Conservation (phyloP, 2,888 invertebrate species). For the Cosmia pyralina region DNA sequence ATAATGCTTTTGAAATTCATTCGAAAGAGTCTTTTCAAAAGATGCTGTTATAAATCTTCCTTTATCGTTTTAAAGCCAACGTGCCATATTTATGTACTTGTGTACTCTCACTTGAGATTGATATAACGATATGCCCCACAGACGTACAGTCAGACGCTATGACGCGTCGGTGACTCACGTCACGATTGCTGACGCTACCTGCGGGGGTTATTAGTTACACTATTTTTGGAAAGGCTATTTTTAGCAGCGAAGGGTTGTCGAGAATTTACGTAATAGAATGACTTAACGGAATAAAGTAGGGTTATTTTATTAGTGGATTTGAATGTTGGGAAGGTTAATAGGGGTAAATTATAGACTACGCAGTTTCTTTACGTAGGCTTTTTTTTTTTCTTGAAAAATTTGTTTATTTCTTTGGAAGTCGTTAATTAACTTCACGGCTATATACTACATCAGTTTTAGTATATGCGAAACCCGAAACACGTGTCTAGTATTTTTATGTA, state of each 20-base stretch:
- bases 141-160: conserved; percentile 30
- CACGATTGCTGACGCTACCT: conserved; percentile 39
- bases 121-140: conserved; percentile 6
- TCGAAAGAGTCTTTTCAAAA: not conserved
- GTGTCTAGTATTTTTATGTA: no score
- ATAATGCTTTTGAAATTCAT: not conserved
- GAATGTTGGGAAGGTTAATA: conserved; percentile 33
- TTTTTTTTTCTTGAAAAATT: not conserved
- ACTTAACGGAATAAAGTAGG: conserved; percentile 27
- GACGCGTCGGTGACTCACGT: conserved; percentile 42
- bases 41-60: not conserved
- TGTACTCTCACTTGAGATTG: conserved; percentile 13
- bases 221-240: conserved; percentile 54
- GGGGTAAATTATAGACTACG: conserved; percentile 8
- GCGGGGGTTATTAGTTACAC: conserved; percentile 22
- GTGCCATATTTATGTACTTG: conserved; percentile 3
- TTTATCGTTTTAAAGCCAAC: not conserved
- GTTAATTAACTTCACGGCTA: not conserved
- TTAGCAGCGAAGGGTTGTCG: conserved; percentile 43
- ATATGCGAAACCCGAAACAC: no score
- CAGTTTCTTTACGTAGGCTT: not conserved
- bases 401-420: not conserved
- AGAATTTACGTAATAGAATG: conserved; percentile 52
- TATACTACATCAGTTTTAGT: no score
- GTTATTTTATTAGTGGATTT: conserved; percentile 33